Conservation (phyloP, 2,888 invertebrate species). For the Himalopsyche kuldschensis region DNA sequence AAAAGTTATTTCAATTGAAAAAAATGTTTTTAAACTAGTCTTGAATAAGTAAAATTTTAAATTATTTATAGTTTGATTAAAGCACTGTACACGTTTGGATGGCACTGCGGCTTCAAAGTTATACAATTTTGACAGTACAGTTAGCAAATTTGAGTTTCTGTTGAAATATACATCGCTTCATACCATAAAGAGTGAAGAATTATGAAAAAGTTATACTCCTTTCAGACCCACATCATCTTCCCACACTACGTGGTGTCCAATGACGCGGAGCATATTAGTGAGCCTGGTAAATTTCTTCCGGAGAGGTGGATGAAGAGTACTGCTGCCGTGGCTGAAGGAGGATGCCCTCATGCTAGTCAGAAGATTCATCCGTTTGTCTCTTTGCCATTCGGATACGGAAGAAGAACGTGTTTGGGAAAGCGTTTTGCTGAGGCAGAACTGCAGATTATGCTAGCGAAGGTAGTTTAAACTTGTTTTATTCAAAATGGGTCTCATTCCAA, state of each 20-base stretch:
- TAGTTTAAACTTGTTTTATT: slow-evolving; percentile 43
- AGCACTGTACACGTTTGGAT: no score
- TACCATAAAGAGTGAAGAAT: no score
- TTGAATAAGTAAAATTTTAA: no score
- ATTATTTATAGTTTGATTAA: no score
- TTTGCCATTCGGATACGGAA: slow-evolving; percentile 75
- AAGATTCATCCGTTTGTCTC: slow-evolving; percentile 72
- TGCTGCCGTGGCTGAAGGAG: slow-evolving; percentile 41
- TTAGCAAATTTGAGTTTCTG: no score
- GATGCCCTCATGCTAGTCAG: slow-evolving; percentile 23
- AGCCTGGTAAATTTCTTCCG: slow-evolving; percentile 71
- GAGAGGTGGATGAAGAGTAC: slow-evolving; percentile 74
- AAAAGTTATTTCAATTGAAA: no score
- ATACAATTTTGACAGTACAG: no score
- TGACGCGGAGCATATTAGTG: slow-evolving; percentile 70
- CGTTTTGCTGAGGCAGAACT: slow-evolving; percentile 81
- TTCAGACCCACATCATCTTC: slow-evolving; percentile 77
- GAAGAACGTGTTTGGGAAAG: slow-evolving; percentile 76
- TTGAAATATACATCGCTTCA: no score
- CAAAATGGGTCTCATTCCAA: no score
- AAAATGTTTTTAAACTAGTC: no score
- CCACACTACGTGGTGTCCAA: slow-evolving; percentile 78
- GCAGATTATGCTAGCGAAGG: slow-evolving; percentile 73
- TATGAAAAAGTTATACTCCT: slow-evolving; percentile 29
- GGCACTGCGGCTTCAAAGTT: no score